Evolutionary conservation across 2,888 invertebrate genomes (phyloP), one percentile per base, ranked within the genome.

Genomic region (Malacosoma neustria): DNA sequence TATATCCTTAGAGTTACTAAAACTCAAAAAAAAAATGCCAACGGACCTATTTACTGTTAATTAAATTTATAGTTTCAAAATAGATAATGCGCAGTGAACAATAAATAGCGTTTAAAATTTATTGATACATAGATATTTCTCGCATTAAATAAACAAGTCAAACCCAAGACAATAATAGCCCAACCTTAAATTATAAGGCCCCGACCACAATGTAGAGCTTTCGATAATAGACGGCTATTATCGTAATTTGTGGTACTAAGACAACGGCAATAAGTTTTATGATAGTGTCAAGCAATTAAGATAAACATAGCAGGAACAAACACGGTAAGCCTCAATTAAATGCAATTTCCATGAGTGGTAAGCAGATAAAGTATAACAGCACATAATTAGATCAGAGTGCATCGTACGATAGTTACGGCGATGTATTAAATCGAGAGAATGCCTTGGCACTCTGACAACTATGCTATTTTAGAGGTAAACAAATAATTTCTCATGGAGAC

Each of bases 361-460:
- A 30, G 35, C 33, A 33, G 38, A 40, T 39, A 37, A 39, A 36
- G 9, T 38, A 44, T 36, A 30, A 30, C 15, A 48, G 46, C 48
- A 51, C 47, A 43, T 44, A 68, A 64, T 65, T 63, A 48, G 65
- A 55, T 42, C 60, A 51, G 54, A 51, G 72, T 62, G 63, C 72
- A 61, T 62, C 57, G 69, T 39, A 64, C 66, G 66, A 68, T 63
- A 62, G 48, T 49, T 49, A 46, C 47, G 46, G 39, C 40, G 36
- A 2, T 9, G 31, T 30, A 36, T 46, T 47, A 50, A 49, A 41
- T 46, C 47, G 49, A 49, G 41, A 47, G 45, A 50, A 38, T 39
- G 35, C 43, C 39, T 58, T 62, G 61, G 61, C 57, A 58, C 30
- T 38, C 34, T 38, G 43, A 46, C 61, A 61, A 61, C 49, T 48